Evolutionary conservation across 2,113 vertebrate genomes (phyloP).

Genomic region (Hyperoodon ampullatus): DNA sequence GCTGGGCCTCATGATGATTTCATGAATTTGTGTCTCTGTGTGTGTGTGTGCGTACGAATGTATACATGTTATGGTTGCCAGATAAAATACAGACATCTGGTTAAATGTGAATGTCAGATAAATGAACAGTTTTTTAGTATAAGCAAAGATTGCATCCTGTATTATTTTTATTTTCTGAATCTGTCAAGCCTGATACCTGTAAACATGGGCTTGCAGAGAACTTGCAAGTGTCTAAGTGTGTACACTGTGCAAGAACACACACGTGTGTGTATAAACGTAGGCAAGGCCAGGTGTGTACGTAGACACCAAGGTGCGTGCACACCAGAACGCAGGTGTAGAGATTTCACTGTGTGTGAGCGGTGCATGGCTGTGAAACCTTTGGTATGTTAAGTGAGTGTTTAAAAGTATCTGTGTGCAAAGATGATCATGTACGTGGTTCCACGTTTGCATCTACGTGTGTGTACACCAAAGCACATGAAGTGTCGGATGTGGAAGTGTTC

Average conservation of each 20-base stretch:
- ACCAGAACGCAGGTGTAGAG: background rate
- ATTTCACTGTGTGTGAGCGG: background rate
- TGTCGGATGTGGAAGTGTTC: fast-evolving
- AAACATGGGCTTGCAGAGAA: background rate
- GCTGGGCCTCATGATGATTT: fast-evolving
- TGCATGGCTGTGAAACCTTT: fast-evolving
- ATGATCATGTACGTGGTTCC: background rate
- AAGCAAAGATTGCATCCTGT: background rate
- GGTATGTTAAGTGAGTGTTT: too few species aligned
- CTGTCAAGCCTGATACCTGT: background rate
- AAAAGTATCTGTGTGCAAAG: background rate
- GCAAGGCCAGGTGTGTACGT: too few species aligned
- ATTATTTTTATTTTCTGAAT: background rate
- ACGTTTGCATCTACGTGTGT: fast-evolving
- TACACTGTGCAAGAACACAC: background rate
- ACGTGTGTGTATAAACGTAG: fast-evolving
- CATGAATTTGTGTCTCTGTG: background rate
- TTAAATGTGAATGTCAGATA: background rate
- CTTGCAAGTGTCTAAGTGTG: fast-evolving
- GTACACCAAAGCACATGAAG: background rate
- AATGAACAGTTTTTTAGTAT: background rate
- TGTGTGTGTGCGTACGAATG: background rate
- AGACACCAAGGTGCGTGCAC: fast-evolving
- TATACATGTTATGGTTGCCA: background rate
- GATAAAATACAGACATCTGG: background rate